Base-by-base conservation (phyloP, 2,888 invertebrate genomes). In the Drosophila meridionalis region DNA sequence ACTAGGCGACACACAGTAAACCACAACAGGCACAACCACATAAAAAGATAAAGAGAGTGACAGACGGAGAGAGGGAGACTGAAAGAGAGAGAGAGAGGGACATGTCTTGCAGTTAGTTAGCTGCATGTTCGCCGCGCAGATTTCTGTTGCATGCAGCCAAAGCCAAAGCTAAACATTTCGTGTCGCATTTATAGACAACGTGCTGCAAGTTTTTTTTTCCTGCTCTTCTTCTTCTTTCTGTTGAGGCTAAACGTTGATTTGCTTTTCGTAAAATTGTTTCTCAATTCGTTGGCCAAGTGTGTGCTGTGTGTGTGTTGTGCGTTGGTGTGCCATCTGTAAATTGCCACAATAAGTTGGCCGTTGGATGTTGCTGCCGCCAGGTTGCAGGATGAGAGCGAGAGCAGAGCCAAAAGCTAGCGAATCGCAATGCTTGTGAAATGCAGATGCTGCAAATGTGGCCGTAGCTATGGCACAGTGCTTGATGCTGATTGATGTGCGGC, bases 171-270 rank as follows among this genome's bases (percentile, higher is more conserved):
- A 80, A 88, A 82, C 88, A 90, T 76, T 90, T 89, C 85, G 90
- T 88, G 86, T 85, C 83, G 86, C 85, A 90, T 88, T 85, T 88
- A 85, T 80, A 83, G 90, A 80, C 90, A 90, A 90, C 85, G 85
- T 85, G 85, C 86, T 61, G 67, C 80, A 57, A 57, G 63, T 64
- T 59, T 56, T 55, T 53, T 45, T 52, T 60, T 45, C 40, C 48
- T 36, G 26, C 38, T 62, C 42, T 47, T 62, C 32, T 20, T 63
- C n/a, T 72, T 58, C 53, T 62, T 47, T 69, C 28, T 62, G 48
- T 58, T 40, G 40, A 40, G 69, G 64, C 75, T 85, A 85, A 88
- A 83, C 88, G 84, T 72, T 89, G 90, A 85, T 89, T 89, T 86
- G 88, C 75, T 85, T 78, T 80, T 67, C 55, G 71, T 67, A 67